phyloP scores from a whole-genome alignment of 2,113 vertebrate species.

The Vanacampus margaritifer region DNA sequence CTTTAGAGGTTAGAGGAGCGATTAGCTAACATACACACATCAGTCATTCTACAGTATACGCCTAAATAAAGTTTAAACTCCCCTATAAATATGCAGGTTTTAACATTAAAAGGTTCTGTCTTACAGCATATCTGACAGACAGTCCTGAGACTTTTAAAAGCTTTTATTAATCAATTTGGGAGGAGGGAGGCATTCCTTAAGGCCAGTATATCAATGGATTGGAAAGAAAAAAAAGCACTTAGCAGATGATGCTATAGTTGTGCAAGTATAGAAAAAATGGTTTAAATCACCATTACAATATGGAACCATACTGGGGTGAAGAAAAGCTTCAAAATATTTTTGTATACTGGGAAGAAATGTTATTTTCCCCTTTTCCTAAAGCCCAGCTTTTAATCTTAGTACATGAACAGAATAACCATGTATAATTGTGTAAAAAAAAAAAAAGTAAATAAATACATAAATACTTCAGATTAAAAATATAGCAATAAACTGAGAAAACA shows the following conservation, averaged over 20 bases:
- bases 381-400: no score
- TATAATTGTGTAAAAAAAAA: no score
- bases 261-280: slow-evolving; percentile 9
- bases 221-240: slow-evolving; percentile 19
- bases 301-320: background rate
- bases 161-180: slow-evolving; percentile 22
- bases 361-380: background rate
- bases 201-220: slow-evolving; percentile 14
- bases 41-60: background rate
- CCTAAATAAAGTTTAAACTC: background rate
- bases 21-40: background rate
- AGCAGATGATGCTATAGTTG: slow-evolving; percentile 16
- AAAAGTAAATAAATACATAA: no score
- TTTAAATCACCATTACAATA: slow-evolving; percentile 24
- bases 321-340: background rate
- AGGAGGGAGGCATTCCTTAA: slow-evolving; percentile 2
- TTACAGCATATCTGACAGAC: slow-evolving; percentile 10
- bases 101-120: slow-evolving; percentile 1
- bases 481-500: no score
- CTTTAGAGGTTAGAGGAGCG: no score
- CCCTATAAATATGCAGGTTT: background rate
- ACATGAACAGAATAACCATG: no score
- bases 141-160: slow-evolving; percentile 8
- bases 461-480: no score
- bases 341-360: background rate